phyloP scores from a whole-genome alignment of 2,888 invertebrate species.

The Euphydryas editha region DNA sequence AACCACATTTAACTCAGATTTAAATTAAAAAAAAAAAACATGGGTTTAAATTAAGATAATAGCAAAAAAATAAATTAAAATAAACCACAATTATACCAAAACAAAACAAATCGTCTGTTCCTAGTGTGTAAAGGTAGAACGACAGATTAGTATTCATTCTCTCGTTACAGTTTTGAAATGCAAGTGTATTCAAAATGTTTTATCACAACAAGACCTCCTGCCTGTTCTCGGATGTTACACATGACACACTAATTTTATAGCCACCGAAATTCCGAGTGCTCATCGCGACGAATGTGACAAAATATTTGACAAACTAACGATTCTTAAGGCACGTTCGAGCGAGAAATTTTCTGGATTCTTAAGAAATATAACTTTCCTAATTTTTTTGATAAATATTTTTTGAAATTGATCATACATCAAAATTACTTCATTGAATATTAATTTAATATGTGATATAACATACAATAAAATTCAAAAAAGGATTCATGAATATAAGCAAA shows the following conservation, averaged over 20 bases:
- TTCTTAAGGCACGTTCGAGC: conserved; percentile 1
- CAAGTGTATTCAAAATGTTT: conserved; percentile 59
- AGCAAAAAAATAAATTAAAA: too few relatives aligned
- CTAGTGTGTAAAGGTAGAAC: too few relatives aligned
- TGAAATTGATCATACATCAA: background rate
- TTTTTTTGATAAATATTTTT: background rate
- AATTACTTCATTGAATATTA: background rate
- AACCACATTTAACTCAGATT: too few relatives aligned
- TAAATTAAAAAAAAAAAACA: too few relatives aligned
- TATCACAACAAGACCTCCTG: conserved; percentile 51
- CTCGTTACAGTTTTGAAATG: background rate
- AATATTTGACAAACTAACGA: conserved; percentile 29
- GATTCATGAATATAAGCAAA: too few relatives aligned
- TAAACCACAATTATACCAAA: too few relatives aligned
- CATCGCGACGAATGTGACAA: conserved; percentile 36
- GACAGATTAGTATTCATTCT: too few relatives aligned
- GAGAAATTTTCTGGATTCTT: background rate
- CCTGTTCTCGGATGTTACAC: conserved; percentile 65
- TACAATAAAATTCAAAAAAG: too few relatives aligned
- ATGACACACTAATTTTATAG: conserved; percentile 72
- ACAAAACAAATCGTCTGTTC: too few relatives aligned
- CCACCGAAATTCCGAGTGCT: conserved; percentile 63
- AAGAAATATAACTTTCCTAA: background rate
- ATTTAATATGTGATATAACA: too few relatives aligned
- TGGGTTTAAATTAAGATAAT: too few relatives aligned